phyloP scores from a whole-genome alignment of 2,113 vertebrate species.

The Phrynocephalus versicolor region DNA sequence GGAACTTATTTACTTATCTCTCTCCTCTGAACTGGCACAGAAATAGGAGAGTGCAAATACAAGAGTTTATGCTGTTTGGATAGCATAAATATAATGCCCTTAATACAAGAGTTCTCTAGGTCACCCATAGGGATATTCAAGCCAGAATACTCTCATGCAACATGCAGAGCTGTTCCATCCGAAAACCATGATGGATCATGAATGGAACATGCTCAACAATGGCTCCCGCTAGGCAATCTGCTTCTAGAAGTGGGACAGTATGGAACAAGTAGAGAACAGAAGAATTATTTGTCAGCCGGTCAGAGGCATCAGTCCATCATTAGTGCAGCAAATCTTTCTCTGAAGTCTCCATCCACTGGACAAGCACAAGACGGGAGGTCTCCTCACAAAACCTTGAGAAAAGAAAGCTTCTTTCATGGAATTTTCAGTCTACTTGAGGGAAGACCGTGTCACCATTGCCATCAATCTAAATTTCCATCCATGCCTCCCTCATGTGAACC shows the following conservation, averaged over 20 bases:
- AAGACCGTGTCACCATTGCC: not conserved
- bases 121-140: not conserved
- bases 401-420: not conserved
- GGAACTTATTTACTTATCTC: too few relatives aligned
- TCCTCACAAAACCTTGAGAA: not conserved
- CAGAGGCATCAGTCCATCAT: too few relatives aligned
- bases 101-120: not conserved
- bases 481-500: not conserved
- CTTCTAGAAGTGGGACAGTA: not conserved
- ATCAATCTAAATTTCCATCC: too few relatives aligned
- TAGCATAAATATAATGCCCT: not conserved
- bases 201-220: not conserved
- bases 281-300: not conserved
- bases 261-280: too few relatives aligned
- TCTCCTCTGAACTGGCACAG: too few relatives aligned
- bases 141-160: not conserved
- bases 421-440: not conserved
- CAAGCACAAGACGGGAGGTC: not conserved
- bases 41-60: not conserved
- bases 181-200: not conserved
- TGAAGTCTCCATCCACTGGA: not conserved
- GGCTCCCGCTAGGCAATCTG: not conserved
- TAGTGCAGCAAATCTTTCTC: not conserved
- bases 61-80: not conserved
- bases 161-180: not conserved